Percentiles rank a stretch among this genome's conserved stretches.
Evolutionary conservation across 2,113 vertebrate species (phyloP).

Genomic region (Elgaria multicarinata): DNA sequence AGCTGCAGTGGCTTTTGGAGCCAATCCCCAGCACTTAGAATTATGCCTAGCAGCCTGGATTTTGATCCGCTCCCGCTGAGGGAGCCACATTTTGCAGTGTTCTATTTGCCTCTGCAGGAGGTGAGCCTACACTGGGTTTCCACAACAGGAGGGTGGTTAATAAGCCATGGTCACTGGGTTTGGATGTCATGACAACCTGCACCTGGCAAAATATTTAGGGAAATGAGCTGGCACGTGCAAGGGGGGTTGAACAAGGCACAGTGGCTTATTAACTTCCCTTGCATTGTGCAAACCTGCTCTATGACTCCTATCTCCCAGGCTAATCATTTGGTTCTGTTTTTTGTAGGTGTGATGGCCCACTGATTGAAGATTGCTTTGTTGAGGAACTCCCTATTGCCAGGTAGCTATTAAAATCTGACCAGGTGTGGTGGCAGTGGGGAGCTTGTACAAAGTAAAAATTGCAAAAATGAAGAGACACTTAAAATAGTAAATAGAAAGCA

Average conservation of each 20-base stretch:
- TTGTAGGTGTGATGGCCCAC: slow-evolving; percentile 16
- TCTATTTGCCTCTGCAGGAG: neutral
- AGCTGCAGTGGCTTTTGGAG: neutral
- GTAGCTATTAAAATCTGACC: neutral
- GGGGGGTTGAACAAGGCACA: too few species aligned
- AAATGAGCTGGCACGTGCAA: too few species aligned
- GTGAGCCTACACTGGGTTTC: neutral
- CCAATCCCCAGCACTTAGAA: neutral
- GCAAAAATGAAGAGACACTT: too few species aligned
- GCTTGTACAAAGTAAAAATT: neutral
- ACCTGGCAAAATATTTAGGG: too few species aligned
- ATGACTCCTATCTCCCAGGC: neutral
- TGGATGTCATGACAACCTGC: too few species aligned
- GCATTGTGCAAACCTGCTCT: neutral
- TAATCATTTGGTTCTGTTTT: neutral
- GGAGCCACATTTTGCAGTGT: neutral
- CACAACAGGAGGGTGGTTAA: too few species aligned
- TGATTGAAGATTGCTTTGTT: slow-evolving; percentile 18
- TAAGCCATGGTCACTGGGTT: too few species aligned
- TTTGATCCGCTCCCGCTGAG: neutral
- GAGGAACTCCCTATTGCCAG: neutral
- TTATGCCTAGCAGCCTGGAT: neutral
- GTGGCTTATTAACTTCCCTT: too few species aligned
- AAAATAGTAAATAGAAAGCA: too few species aligned
- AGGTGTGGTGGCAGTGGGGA: neutral